A percentile compares a stretch with the other conserved stretches of the same genome.
phyloP scores from a whole-genome alignment of 2,113 vertebrate species.

The Cranoglanis bouderius region DNA sequence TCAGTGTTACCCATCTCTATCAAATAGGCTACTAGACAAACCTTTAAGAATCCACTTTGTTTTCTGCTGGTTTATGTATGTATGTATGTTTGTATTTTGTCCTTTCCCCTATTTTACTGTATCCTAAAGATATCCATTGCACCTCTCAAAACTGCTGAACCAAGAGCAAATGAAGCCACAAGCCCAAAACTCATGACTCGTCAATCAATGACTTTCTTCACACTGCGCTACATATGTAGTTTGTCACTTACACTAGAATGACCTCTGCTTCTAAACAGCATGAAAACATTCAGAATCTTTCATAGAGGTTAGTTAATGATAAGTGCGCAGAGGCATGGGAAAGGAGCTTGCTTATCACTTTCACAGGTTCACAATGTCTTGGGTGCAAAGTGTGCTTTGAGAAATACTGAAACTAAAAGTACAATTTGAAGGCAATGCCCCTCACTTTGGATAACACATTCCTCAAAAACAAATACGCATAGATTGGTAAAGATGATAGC shows the following conservation, averaged over 20 bases:
- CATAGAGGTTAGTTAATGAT: slow-evolving; percentile 63
- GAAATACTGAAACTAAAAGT: slow-evolving; percentile 58
- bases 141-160: slow-evolving; percentile 32
- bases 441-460: neutral
- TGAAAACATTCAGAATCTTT: slow-evolving; percentile 57
- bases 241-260: slow-evolving; percentile 60
- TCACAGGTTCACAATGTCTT: slow-evolving; percentile 13
- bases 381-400: slow-evolving; percentile 28
- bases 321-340: slow-evolving; percentile 32
- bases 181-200: slow-evolving; percentile 51
- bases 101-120: neutral
- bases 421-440: neutral
- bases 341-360: slow-evolving; percentile 39
- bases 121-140: neutral
- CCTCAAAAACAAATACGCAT: no score
- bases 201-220: slow-evolving; percentile 65
- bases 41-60: neutral
- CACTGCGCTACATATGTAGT: slow-evolving; percentile 50
- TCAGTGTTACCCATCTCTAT: neutral
- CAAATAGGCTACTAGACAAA: neutral
- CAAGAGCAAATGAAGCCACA: slow-evolving; percentile 27
- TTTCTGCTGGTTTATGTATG: neutral
- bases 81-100: neutral
- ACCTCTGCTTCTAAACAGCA: slow-evolving; percentile 50
- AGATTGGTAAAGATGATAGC: neutral